Evolutionary conservation across 2,797 vertebrate species (phyloP).

Genomic region (Selene dorsalis): DNA sequence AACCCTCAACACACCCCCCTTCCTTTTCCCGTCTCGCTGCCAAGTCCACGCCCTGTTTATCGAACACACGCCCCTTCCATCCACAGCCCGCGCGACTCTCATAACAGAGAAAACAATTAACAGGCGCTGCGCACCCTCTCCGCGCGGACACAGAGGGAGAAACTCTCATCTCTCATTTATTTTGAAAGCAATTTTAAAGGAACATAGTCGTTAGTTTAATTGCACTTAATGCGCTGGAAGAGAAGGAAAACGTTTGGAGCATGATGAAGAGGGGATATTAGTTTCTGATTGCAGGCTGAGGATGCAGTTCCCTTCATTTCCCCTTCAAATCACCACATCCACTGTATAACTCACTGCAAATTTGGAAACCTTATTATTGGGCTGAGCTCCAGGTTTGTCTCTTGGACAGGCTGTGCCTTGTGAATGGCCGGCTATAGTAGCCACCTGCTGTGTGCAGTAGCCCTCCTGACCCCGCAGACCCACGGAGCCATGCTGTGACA

Average conservation of each 20-base stretch:
- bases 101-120: slow-evolving; percentile 46
- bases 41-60: slow-evolving; percentile 79
- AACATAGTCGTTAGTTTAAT: slow-evolving; percentile 52
- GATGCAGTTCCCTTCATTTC: slow-evolving; percentile 56
- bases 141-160: slow-evolving; percentile 8
- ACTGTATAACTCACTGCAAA: background rate
- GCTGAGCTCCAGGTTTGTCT: slow-evolving; percentile 18
- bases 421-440: background rate
- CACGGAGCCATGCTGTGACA: slow-evolving; percentile 63
- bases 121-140: background rate
- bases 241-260: slow-evolving; percentile 9
- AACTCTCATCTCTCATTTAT: slow-evolving; percentile 14
- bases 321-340: slow-evolving; percentile 44
- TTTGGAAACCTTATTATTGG: background rate
- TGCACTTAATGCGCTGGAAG: slow-evolving; percentile 28
- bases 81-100: slow-evolving; percentile 36
- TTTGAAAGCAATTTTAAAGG: slow-evolving; percentile 40
- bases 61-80: slow-evolving; percentile 71
- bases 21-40: slow-evolving; percentile 35
- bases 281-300: slow-evolving; percentile 47
- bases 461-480: slow-evolving; percentile 61
- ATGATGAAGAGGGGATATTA: slow-evolving; percentile 48
- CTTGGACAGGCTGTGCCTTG: background rate
- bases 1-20: slow-evolving; percentile 43
- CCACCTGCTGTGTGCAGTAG: slow-evolving; percentile 68